A percentile compares a stretch with the other conserved stretches of the same genome.
These are phyloP conservation scores for Oophaga pumilio DNA, from an alignment of 2,113 vertebrate genomes.

Conservation along the genomic window DNA sequence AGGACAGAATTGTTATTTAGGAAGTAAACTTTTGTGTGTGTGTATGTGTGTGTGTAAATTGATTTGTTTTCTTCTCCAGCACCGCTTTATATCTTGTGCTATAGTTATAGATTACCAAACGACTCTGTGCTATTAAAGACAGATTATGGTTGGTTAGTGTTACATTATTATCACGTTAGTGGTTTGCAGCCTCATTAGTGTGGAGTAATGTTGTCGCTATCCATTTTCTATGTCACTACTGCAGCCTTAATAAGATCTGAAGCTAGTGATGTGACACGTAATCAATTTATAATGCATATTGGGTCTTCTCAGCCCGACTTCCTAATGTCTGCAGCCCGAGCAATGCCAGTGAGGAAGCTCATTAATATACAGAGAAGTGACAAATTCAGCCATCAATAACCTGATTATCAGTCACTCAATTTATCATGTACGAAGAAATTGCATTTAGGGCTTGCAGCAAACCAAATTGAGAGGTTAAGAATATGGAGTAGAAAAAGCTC, in stretches of 20 bases:
- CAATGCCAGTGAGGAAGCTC: conserved; percentile 43
- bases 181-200: conserved; percentile 56
- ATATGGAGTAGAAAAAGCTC: background rate
- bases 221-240: conserved; percentile 56
- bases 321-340: conserved; percentile 45
- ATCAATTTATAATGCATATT: conserved; percentile 60
- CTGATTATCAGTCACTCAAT: conserved; percentile 54
- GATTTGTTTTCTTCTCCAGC: background rate
- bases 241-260: conserved; percentile 55
- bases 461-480: conserved; percentile 4
- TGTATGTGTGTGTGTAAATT: no score
- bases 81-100: conserved; percentile 11
- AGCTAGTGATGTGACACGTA: conserved; percentile 55
- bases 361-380: conserved; percentile 54
- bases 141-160: conserved; percentile 55
- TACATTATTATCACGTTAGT: conserved; percentile 56
- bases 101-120: conserved; percentile 26
- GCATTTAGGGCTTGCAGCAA: conserved; percentile 32
- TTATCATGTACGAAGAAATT: conserved; percentile 48
- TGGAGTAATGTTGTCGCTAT: conserved; percentile 54
- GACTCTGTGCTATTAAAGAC: conserved; percentile 41
- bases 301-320: conserved; percentile 38
- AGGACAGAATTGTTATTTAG: no score
- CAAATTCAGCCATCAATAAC: conserved; percentile 55
- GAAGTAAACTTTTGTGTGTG: no score